phyloP scores from a whole-genome alignment of 2,888 invertebrate genomes.

The Acleris laterana region DNA sequence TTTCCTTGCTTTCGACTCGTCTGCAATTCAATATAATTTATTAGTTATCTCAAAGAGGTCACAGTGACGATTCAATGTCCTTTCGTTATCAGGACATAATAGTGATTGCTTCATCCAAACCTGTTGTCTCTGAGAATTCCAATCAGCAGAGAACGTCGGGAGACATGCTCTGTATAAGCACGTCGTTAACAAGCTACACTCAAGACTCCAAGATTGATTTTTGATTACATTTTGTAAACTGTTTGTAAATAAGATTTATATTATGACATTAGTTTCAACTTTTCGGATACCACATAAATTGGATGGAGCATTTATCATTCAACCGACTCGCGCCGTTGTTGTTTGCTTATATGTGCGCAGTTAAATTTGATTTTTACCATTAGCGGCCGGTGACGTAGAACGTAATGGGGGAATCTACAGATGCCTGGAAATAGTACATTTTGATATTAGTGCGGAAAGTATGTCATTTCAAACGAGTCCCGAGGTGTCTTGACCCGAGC shows the following conservation, averaged over 20 bases:
- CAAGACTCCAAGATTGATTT: constrained; percentile 13
- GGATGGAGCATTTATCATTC: no score
- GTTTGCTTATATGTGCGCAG: no score
- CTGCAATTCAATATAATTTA: background rate
- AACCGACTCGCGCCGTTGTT: no score
- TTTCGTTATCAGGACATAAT: constrained; percentile 53
- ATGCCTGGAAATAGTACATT: no score
- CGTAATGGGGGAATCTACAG: no score
- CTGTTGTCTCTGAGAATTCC: constrained; percentile 54
- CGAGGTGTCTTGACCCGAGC: no score
- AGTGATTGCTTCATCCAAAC: constrained; percentile 66
- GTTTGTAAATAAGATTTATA: constrained; percentile 1
- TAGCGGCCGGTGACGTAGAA: no score
- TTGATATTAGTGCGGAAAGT: no score
- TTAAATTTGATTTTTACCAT: no score
- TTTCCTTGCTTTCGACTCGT: no score
- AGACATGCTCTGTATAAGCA: constrained; percentile 53
- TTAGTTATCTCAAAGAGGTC: constrained; percentile 2
- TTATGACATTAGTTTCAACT: background rate
- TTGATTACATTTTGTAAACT: constrained; percentile 14
- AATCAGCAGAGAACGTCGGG: constrained; percentile 55
- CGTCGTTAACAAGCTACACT: constrained; percentile 57
- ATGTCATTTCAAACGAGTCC: no score
- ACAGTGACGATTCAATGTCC: constrained; percentile 44
- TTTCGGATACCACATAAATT: background rate